Evolutionary conservation across 2,797 vertebrate species (phyloP).

Genomic region (Meriones psammophilus): DNA sequence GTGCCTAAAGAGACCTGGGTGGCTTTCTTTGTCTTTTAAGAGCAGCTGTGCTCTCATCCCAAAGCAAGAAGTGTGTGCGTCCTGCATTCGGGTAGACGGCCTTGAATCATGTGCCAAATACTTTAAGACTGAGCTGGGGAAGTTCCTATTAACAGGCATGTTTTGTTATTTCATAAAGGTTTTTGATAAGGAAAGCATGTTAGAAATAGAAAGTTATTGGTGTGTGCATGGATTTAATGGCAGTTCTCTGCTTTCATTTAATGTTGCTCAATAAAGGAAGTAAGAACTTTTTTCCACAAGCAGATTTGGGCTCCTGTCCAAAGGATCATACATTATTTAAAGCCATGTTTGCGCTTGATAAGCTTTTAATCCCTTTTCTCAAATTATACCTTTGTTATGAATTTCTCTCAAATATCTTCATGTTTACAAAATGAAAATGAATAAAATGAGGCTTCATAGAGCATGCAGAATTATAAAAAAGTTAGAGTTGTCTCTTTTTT

Average conservation of each 20-base stretch:
- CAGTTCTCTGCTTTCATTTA: constrained; percentile 73
- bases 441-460: constrained; percentile 39
- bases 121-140: constrained; percentile 60
- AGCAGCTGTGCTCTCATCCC: background rate
- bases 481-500: too few relatives aligned
- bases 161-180: constrained; percentile 79
- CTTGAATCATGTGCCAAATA: constrained; percentile 57
- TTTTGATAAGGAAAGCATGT: constrained; percentile 73
- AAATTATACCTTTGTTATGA: constrained; percentile 61
- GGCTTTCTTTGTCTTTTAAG: background rate
- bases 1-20: background rate
- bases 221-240: constrained; percentile 72
- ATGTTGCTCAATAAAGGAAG: constrained; percentile 67
- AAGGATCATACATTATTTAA: constrained; percentile 79
- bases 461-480: constrained; percentile 48
- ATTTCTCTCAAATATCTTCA: constrained; percentile 55
- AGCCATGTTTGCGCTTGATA: constrained; percentile 64
- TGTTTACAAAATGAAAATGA: constrained; percentile 72
- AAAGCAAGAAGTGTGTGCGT: background rate
- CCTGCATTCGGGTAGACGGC: background rate
- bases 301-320: constrained; percentile 67
- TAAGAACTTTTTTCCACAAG: constrained; percentile 62
- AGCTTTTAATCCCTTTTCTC: constrained; percentile 75
- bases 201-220: constrained; percentile 77
- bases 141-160: constrained; percentile 63